Conservation (phyloP, 2,113 vertebrate genomes). For the Upupa epops region DNA sequence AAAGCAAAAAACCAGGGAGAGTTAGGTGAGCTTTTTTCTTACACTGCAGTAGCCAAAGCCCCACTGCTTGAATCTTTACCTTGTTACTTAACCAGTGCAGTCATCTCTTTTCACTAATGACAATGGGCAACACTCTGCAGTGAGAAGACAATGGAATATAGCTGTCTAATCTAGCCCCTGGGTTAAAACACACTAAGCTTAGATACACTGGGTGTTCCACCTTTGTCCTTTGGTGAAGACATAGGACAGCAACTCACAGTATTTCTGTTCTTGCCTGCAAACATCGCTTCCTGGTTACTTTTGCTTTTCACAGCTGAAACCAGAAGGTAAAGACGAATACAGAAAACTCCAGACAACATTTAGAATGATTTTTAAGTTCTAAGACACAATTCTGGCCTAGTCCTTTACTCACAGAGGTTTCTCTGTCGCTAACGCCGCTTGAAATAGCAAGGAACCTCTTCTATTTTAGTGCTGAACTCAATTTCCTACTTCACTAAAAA, state of each 20-base stretch:
- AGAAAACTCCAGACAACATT: neutral
- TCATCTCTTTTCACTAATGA: neutral
- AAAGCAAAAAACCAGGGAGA: neutral
- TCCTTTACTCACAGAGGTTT: slow-evolving; percentile 49
- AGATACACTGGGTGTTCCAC: neutral
- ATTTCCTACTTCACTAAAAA: slow-evolving; percentile 19
- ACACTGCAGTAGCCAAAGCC: neutral
- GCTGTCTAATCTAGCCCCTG: neutral
- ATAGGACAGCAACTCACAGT: neutral
- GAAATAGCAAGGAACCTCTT: slow-evolving; percentile 5
- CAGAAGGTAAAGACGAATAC: neutral
- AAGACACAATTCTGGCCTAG: neutral
- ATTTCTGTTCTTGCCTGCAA: neutral
- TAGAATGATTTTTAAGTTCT: neutral
- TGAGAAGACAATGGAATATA: neutral
- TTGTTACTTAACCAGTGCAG: neutral
- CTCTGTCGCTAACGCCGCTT: slow-evolving; percentile 24
- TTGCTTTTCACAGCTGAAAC: neutral
- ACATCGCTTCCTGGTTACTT: neutral
- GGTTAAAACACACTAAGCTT: neutral
- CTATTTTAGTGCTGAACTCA: neutral
- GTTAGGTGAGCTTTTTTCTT: neutral
- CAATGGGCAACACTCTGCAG: neutral
- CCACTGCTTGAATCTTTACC: neutral
- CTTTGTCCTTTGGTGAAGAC: neutral